Percentiles rank a stretch among this genome's conserved stretches.
phyloP scores from a whole-genome alignment of 1,140 invertebrate species.

The Pantala flavescens region DNA sequence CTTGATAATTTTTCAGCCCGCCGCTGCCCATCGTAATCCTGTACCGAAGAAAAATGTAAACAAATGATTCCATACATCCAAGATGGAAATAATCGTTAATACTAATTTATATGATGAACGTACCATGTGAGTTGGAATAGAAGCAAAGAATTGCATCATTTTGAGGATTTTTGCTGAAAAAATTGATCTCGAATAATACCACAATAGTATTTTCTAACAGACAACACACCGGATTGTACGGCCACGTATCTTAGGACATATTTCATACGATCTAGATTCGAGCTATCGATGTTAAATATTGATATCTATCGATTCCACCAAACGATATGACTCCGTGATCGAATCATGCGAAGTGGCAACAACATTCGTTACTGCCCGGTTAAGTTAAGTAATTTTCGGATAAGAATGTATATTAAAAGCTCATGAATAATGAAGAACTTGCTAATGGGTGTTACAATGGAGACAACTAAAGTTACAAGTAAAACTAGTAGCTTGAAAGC shows the following conservation, averaged over 20 bases:
- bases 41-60: conserved; percentile 28
- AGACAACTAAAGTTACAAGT: conserved; percentile 44
- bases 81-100: conserved; percentile 15
- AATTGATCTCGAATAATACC: no score
- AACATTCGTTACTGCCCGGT: no score
- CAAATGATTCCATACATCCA: conserved; percentile 22
- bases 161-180: neutral
- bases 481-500: conserved; percentile 78
- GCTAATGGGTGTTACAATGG: conserved; percentile 13
- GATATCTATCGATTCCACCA: no score
- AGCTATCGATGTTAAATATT: no score
- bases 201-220: no score
- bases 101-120: conserved; percentile 21
- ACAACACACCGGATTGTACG: no score
- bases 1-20: conserved; percentile 78
- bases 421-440: conserved; percentile 3
- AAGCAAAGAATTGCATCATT: conserved; percentile 32
- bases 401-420: neutral
- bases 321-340: no score
- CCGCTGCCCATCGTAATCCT: conserved; percentile 88
- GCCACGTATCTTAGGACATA: no score
- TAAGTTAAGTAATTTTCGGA: no score
- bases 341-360: no score
- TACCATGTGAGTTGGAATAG: conserved; percentile 51
- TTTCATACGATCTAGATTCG: no score